Percentiles rank a stretch among this genome's conserved stretches.
Conservation (phyloP, 2,113 vertebrate genomes). For the Zapornia atra region DNA sequence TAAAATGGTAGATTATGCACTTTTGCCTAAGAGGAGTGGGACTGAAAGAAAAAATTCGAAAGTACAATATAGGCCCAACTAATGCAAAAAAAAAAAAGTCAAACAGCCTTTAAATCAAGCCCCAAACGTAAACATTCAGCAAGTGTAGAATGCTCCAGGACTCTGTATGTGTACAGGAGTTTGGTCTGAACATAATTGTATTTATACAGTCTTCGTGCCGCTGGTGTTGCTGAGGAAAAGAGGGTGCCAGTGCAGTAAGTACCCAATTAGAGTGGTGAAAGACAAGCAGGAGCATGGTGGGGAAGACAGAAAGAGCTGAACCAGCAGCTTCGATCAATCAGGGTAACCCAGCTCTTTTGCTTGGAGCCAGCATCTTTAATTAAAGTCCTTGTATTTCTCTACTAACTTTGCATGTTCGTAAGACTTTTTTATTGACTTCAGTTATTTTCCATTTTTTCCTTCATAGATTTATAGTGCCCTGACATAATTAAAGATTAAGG, state of each 20-base stretch:
- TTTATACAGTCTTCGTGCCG: constrained; percentile 22
- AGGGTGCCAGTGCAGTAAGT: constrained; percentile 23
- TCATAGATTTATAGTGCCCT: constrained; percentile 24
- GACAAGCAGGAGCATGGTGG: neutral
- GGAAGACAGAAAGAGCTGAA: constrained; percentile 47
- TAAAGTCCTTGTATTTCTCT: constrained; percentile 74
- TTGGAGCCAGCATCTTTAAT: constrained; percentile 72
- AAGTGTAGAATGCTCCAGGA: neutral
- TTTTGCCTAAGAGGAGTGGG: neutral
- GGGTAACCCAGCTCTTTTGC: constrained; percentile 28
- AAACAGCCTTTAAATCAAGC: neutral
- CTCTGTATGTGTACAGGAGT: neutral
- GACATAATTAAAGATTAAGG: constrained; percentile 50
- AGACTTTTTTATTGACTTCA: constrained; percentile 73
- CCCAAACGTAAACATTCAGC: neutral
- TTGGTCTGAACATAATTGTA: neutral
- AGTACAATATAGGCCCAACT: neutral
- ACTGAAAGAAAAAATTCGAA: neutral
- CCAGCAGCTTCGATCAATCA: constrained; percentile 66
- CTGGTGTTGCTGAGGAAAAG: constrained; percentile 27
- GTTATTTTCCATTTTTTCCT: constrained; percentile 57
- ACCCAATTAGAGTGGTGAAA: constrained; percentile 50
- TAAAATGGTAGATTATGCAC: neutral
- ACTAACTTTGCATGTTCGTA: constrained; percentile 70
- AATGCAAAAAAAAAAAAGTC: neutral